These are phyloP conservation scores for Hylyphantes graminicola DNA, from an alignment of 1,140 invertebrate species.

Conservation along the genomic window DNA sequence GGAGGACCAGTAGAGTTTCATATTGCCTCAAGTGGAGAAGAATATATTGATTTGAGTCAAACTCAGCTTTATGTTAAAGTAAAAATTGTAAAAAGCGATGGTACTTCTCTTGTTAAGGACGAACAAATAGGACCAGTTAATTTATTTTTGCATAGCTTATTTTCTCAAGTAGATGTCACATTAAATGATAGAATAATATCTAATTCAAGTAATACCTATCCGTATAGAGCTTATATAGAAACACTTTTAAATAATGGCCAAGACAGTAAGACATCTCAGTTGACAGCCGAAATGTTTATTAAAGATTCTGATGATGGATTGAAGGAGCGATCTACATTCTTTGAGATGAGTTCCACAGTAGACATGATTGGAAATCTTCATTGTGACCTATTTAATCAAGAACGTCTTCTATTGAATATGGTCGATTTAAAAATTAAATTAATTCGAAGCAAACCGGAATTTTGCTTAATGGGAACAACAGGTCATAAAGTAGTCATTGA, in stretches of 20 bases:
- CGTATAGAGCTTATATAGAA: conserved; percentile 9
- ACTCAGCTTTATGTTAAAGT: conserved; percentile 21
- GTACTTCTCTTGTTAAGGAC: neutral
- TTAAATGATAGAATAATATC: conserved; percentile 14
- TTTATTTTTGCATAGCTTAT: conserved; percentile 23
- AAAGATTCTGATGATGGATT: neutral
- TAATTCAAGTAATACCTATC: neutral
- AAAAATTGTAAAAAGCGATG: conserved; percentile 20
- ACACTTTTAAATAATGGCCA: conserved; percentile 27
- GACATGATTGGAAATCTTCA: conserved; percentile 24
- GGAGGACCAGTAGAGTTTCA: conserved; percentile 24
- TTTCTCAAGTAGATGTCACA: conserved; percentile 29
- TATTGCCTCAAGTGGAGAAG: conserved; percentile 9
- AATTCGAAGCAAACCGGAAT: conserved; percentile 31
- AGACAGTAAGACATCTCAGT: conserved; percentile 25
- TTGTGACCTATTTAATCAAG: conserved; percentile 30
- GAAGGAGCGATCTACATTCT: neutral
- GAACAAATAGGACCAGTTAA: conserved; percentile 17
- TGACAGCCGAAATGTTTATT: conserved; percentile 12
- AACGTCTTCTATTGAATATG: conserved; percentile 6
- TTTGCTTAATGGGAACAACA: neutral
- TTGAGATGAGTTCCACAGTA: conserved; percentile 1
- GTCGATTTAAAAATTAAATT: conserved; percentile 24
- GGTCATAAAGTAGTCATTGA: conserved; percentile 5
- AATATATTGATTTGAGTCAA: conserved; percentile 24